Evolutionary conservation across 2,113 vertebrate species (phyloP).

Genomic region (Saguinus midas): DNA sequence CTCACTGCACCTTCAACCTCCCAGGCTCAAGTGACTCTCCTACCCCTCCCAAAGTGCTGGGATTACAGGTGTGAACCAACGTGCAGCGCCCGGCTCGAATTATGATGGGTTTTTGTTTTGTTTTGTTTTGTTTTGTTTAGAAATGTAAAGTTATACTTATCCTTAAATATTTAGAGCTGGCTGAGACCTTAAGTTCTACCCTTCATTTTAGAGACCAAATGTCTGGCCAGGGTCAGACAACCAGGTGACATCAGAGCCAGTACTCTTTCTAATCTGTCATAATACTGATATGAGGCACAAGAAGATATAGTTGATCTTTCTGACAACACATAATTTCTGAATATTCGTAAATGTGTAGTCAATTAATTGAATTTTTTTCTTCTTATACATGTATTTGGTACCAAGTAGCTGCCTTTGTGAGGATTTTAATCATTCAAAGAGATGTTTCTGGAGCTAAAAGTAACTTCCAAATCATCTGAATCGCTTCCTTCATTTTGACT

Average conservation of each 20-base stretch:
- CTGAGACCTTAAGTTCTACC: background rate
- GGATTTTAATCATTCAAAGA: slow-evolving; percentile 6
- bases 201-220: background rate
- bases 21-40: too few species aligned
- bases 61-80: too few species aligned
- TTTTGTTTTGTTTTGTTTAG: background rate
- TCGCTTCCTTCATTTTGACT: background rate
- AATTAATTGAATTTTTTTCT: background rate
- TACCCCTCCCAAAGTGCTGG: too few species aligned
- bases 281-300: background rate
- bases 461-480: background rate
- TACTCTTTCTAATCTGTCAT: background rate
- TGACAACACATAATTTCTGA: slow-evolving; percentile 10
- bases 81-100: too few species aligned
- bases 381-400: background rate
- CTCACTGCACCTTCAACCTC: too few species aligned
- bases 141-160: background rate
- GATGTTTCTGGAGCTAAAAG: background rate
- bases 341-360: background rate
- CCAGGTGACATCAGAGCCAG: background rate
- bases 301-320: background rate
- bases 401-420: background rate
- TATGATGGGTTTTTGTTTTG: too few species aligned
- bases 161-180: background rate
- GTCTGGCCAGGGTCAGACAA: background rate